Evolutionary conservation across 2,888 invertebrate species (phyloP).

Genomic region (Lamellibrachia columna): DNA sequence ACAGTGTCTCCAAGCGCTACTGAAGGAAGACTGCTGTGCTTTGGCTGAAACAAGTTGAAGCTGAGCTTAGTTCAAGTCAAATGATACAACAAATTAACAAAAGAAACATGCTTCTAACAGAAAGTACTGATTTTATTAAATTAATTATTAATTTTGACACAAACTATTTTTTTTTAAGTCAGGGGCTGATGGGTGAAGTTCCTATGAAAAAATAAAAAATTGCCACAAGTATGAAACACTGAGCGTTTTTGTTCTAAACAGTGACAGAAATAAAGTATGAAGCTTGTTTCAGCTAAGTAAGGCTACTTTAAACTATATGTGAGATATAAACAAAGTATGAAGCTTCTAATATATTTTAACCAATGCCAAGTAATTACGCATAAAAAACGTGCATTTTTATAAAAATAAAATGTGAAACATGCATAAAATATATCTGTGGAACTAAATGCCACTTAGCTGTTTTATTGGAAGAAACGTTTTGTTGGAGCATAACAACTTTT

Average conservation of each 20-base stretch:
- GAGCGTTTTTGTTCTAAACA: not conserved
- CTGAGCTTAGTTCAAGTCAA: not conserved
- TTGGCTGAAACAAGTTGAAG: not conserved
- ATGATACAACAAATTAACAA: not conserved
- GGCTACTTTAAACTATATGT: too few relatives aligned
- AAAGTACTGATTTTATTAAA: not conserved
- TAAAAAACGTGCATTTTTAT: too few relatives aligned
- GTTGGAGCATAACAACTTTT: too few relatives aligned
- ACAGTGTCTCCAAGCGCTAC: slow-evolving; percentile 67
- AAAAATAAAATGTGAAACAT: too few relatives aligned
- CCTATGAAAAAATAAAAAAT: not conserved
- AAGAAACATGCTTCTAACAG: not conserved
- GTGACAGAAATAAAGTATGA: too few relatives aligned
- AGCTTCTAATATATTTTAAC: too few relatives aligned
- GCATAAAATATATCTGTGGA: too few relatives aligned
- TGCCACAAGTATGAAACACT: not conserved
- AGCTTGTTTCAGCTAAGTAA: too few relatives aligned
- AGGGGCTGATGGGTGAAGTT: not conserved
- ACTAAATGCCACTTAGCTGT: too few relatives aligned
- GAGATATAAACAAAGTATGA: too few relatives aligned
- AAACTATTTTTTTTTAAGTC: not conserved
- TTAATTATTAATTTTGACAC: not conserved
- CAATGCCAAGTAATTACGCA: too few relatives aligned
- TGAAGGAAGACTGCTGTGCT: slow-evolving; percentile 45
- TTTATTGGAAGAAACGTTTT: too few relatives aligned